A percentile compares a stretch with the other conserved stretches of the same genome.
Evolutionary conservation across 2,113 vertebrate species (phyloP).

Genomic region (Paracanthobrama guichenoti): DNA sequence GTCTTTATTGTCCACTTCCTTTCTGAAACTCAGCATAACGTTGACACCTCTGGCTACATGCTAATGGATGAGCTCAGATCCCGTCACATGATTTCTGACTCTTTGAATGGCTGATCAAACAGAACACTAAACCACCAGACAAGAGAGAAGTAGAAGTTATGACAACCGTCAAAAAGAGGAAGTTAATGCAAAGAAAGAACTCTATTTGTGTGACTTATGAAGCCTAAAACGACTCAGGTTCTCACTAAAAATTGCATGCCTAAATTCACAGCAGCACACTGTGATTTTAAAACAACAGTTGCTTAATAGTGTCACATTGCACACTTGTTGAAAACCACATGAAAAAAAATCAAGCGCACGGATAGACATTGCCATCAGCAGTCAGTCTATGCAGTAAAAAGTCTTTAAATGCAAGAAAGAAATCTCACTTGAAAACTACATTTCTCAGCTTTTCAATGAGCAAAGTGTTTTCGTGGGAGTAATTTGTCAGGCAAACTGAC

Average conservation of each 20-base stretch:
- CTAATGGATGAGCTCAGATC: constrained; percentile 15
- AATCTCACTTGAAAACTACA: neutral
- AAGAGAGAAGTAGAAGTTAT: constrained; percentile 38
- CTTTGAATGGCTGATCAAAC: neutral
- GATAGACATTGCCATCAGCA: neutral
- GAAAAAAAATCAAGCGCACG: neutral
- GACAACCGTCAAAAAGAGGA: constrained; percentile 10
- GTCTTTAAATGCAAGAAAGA: neutral
- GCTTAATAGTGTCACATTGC: neutral
- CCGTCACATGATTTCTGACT: constrained; percentile 24
- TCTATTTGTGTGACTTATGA: neutral
- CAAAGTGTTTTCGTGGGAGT: neutral
- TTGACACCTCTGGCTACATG: constrained; percentile 34
- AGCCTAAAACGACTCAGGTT: neutral
- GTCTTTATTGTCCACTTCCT: constrained; percentile 45
- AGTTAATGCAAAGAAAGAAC: constrained; percentile 18
- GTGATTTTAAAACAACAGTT: neutral
- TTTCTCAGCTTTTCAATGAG: neutral
- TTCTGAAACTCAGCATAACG: constrained; percentile 25
- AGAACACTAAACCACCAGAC: constrained; percentile 1
- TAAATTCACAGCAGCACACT: neutral
- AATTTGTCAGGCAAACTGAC: neutral
- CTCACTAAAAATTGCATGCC: neutral
- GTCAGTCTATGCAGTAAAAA: neutral
- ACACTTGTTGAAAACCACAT: constrained; percentile 5